phyloP scores from a whole-genome alignment of 2,113 vertebrate species.

The Urocitellus parryii region DNA sequence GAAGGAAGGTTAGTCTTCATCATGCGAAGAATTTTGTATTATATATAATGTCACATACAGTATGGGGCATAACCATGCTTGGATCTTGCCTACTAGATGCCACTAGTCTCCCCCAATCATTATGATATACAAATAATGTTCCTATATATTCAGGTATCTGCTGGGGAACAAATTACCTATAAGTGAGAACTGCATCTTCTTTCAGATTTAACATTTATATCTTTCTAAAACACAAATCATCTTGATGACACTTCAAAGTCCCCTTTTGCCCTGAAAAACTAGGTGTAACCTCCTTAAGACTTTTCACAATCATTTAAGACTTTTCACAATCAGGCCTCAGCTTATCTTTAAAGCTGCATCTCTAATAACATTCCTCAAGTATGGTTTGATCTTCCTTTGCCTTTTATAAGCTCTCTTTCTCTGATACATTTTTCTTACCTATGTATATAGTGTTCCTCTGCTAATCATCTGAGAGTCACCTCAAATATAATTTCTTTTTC shows the following conservation, averaged over 20 bases:
- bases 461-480: not conserved
- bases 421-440: not conserved
- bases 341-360: not conserved
- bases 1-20: not conserved
- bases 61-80: not conserved
- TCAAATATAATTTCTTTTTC: conserved; percentile 3
- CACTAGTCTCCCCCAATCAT: not conserved
- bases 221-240: conserved; percentile 1
- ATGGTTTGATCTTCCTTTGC: not conserved
- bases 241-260: not conserved
- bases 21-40: not conserved
- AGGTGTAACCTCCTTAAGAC: not conserved
- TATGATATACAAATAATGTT: not conserved
- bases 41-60: not conserved
- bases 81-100: not conserved
- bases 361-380: not conserved
- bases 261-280: not conserved
- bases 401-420: not conserved
- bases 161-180: not conserved
- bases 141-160: not conserved
- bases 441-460: not conserved
- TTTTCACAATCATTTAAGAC: not conserved
- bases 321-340: not conserved
- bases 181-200: not conserved
- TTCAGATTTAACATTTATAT: not conserved